Evolutionary conservation across 2,888 invertebrate genomes (phyloP).

Genomic region (Uloborus plumipes): DNA sequence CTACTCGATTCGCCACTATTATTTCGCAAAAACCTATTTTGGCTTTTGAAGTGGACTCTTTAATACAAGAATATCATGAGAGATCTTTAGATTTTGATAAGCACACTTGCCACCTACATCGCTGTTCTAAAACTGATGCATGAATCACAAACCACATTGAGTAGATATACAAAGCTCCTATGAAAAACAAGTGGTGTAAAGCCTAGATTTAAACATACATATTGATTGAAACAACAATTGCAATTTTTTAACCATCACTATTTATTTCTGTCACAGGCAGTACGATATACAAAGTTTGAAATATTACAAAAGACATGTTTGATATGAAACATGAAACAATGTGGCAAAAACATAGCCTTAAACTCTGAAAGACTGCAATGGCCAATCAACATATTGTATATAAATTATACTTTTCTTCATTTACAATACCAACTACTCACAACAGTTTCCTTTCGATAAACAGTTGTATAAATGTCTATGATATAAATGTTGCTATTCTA

Average conservation of each 20-base stretch:
- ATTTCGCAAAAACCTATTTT: no score
- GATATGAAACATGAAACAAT: constrained; percentile 60
- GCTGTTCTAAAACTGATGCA: no score
- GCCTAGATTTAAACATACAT: no score
- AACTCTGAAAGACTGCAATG: constrained; percentile 48
- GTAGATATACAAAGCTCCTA: no score
- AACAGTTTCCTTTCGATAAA: constrained; percentile 18
- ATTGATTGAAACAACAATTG: neutral
- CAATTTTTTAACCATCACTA: neutral
- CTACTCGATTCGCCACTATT: no score
- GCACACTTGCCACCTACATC: no score
- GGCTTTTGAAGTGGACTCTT: no score
- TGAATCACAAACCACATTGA: no score
- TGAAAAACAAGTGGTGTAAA: no score
- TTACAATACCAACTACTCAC: constrained; percentile 17
- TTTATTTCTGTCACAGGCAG: constrained; percentile 48
- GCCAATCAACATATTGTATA: constrained; percentile 43
- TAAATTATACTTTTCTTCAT: constrained; percentile 31
- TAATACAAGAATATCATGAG: no score
- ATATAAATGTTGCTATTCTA: neutral
- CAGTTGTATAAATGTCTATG: constrained; percentile 6
- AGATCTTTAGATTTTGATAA: no score
- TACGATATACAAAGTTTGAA: constrained; percentile 57
- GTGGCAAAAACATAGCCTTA: constrained; percentile 49
- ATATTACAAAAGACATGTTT: constrained; percentile 53